Percentiles rank a stretch among this genome's conserved stretches.
Evolutionary conservation across 1,140 invertebrate species (phyloP).

Genomic region (Phymorhynchus buccinoides): DNA sequence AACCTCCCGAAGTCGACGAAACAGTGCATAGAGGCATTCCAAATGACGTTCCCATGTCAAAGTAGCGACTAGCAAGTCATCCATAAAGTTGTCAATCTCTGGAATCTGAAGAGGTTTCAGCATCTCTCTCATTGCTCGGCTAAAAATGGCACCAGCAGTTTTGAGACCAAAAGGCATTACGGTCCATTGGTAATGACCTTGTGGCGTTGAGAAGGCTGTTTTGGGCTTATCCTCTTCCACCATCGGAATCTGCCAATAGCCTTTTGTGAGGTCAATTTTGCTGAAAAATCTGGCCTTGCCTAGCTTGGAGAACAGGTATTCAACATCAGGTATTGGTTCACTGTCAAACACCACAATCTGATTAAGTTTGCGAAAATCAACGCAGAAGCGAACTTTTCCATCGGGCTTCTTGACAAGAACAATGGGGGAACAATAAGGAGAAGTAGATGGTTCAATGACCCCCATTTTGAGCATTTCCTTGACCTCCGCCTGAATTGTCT

Average conservation of each 20-base stretch:
- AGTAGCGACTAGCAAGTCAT: conserved; percentile 25
- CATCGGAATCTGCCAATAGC: conserved; percentile 50
- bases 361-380: conserved; percentile 72
- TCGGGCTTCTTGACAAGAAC: conserved; percentile 75
- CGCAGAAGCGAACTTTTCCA: conserved; percentile 73
- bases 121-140: conserved; percentile 43
- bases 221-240: neutral
- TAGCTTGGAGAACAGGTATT: conserved; percentile 50
- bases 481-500: conserved; percentile 58
- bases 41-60: neutral
- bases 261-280: conserved; percentile 45
- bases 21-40: neutral
- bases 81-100: conserved; percentile 25
- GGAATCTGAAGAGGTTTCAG: conserved; percentile 31
- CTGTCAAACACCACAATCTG: conserved; percentile 46
- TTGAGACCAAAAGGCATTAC: conserved; percentile 54
- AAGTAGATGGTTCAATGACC: conserved; percentile 66
- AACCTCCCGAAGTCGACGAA: neutral
- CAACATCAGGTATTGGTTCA: conserved; percentile 54
- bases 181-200: conserved; percentile 41
- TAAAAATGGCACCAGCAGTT: conserved; percentile 42
- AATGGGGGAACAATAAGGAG: conserved; percentile 75
- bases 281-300: conserved; percentile 6
- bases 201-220: conserved; percentile 45
- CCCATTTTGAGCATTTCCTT: conserved; percentile 64